phyloP scores from a whole-genome alignment of 2,113 vertebrate genomes.

The Trinectes maculatus region DNA sequence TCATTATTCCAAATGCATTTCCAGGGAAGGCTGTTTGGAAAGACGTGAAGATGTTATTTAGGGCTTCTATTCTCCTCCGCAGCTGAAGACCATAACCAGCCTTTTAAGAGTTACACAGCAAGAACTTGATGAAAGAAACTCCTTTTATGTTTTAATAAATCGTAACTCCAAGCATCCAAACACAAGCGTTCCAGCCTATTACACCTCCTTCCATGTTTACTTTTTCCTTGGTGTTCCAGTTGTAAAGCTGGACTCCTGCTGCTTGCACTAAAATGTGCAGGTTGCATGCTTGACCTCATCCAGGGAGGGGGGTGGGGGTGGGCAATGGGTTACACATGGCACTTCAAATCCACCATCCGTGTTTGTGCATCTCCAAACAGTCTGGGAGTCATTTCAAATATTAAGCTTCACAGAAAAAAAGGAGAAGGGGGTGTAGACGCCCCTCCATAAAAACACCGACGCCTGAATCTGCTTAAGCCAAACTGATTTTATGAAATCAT shows the following conservation, averaged over 20 bases:
- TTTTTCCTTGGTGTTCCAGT: conserved; percentile 44
- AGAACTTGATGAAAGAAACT: conserved; percentile 45
- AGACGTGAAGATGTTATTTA: conserved; percentile 6
- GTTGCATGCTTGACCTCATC: conserved; percentile 71
- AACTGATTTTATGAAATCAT: conserved; percentile 6
- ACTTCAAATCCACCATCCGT: conserved; percentile 42
- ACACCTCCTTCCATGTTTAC: conserved; percentile 30
- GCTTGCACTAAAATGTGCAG: conserved; percentile 61
- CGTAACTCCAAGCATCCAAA: conserved; percentile 10
- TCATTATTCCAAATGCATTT: conserved; percentile 7
- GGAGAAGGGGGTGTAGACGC: conserved; percentile 24
- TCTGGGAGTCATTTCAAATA: conserved; percentile 75
- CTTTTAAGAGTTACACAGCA: conserved; percentile 8
- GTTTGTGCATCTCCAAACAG: conserved; percentile 57
- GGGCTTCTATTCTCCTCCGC: neutral
- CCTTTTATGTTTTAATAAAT: conserved; percentile 56
- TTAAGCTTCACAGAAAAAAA: conserved; percentile 23
- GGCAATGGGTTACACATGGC: conserved; percentile 74
- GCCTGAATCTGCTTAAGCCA: conserved; percentile 14
- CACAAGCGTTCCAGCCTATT: conserved; percentile 47
- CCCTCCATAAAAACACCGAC: conserved; percentile 21
- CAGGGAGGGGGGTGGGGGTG: conserved; percentile 54
- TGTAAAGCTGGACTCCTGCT: conserved; percentile 62
- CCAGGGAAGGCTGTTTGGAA: neutral
- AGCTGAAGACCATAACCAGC: neutral